Conservation (phyloP, 1,140 invertebrate species). For the Diachasmimorpha longicaudata region DNA sequence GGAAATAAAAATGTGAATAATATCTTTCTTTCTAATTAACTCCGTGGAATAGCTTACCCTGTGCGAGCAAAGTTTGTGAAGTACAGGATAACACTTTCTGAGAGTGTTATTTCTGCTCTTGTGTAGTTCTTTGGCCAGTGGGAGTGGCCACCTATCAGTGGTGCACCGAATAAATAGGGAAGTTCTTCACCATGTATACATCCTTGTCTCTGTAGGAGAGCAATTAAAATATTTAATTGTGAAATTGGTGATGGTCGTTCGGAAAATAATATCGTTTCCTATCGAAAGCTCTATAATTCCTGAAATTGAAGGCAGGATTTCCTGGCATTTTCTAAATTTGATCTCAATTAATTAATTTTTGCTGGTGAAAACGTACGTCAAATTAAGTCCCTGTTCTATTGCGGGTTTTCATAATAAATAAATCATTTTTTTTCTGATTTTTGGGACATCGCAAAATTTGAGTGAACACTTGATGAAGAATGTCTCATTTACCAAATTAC, state of each 20-base stretch:
- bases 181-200: conserved; percentile 93
- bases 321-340: too few species aligned
- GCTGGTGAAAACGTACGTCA: too few species aligned
- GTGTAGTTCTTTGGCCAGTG: conserved; percentile 90
- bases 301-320: too few species aligned
- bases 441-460: too few species aligned
- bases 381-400: too few species aligned
- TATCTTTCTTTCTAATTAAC: neutral
- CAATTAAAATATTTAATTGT: conserved; percentile 21
- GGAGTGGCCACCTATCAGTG: conserved; percentile 78
- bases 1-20: neutral
- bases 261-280: too few species aligned
- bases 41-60: conserved; percentile 74
- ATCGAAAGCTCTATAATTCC: too few species aligned
- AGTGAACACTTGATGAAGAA: too few species aligned
- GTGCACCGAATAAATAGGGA: conserved; percentile 87
- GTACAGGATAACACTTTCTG: conserved; percentile 92
- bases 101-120: conserved; percentile 84
- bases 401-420: too few species aligned
- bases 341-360: too few species aligned
- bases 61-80: conserved; percentile 96
- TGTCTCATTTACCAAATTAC: too few species aligned
- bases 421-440: too few species aligned
- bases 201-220: conserved; percentile 72
- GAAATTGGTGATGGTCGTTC: neutral